phyloP scores from a whole-genome alignment of 2,797 vertebrate genomes.

The Brachyrhaphis roseni region DNA sequence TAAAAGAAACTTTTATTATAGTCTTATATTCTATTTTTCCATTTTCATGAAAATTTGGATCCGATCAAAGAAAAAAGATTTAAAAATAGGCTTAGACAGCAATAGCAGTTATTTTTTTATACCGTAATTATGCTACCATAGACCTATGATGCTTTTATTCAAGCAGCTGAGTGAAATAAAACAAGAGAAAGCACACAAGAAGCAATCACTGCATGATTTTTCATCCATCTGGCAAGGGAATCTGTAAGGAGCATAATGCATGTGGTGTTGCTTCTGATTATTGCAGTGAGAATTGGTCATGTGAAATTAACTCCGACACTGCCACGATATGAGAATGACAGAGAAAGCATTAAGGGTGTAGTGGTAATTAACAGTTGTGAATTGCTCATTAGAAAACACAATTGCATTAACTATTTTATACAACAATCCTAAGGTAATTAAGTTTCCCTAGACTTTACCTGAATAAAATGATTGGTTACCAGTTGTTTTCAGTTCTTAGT shows the following conservation, averaged over 20 bases:
- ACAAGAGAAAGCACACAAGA: constrained; percentile 20
- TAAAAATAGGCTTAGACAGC: constrained; percentile 11
- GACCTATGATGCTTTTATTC: constrained; percentile 23
- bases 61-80: not conserved
- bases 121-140: not conserved
- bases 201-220: constrained; percentile 46
- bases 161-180: constrained; percentile 13
- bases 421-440: constrained; percentile 20
- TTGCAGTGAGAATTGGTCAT: constrained; percentile 48
- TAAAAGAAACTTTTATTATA: not conserved
- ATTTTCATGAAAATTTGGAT: not conserved
- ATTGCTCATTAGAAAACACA: constrained; percentile 52
- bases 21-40: not conserved
- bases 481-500: not conserved
- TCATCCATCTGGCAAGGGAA: constrained; percentile 53
- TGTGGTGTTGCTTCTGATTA: constrained; percentile 42
- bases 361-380: constrained; percentile 52
- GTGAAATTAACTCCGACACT: constrained; percentile 52
- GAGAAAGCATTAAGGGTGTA: constrained; percentile 44
- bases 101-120: not conserved
- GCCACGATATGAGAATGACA: constrained; percentile 55
- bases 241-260: constrained; percentile 32
- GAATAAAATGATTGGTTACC: constrained; percentile 6
- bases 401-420: constrained; percentile 42
- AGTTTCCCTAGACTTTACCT: not conserved